Evolutionary conservation across 1,140 invertebrate species (phyloP), one percentile per base, ranked within the genome.

Genomic region (Bombus waltoni): DNA sequence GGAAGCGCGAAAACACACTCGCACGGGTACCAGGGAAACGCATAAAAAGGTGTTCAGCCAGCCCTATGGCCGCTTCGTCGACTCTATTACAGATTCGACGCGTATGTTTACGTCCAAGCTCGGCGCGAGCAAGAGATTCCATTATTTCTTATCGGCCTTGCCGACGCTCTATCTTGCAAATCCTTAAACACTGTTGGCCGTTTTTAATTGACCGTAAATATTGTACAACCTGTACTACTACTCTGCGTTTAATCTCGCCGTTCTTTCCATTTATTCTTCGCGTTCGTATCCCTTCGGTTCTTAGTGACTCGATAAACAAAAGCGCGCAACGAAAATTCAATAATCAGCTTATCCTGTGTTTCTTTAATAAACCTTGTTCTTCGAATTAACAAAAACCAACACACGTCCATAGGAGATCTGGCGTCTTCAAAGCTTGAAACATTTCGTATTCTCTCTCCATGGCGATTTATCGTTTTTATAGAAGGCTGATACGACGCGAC

Each of bases 1-100:
- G 68, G 59, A 75, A 83, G 25, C 72, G 42, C n/a, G 32, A 53
- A 35, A 74, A 40, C 44, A 38, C 32, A 32, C 59, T 65, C 11
- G 59, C 25, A 38, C 2, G 15, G 35, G 28, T 18, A 53, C 47
- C 22, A 18, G 6, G 65, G 11, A 25, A 68, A 80, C 22, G 47
- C 28, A 28, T 35, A 73, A 76, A 83, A 83, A 62, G 42, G 42
- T 22, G n/a, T 15, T 65, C 32, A 62, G 38, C 42, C 40, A 40
- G 40, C 40, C 40, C 70, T n/a, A 32, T 25, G 42, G 25, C 22
- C 78, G 68, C 42, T n/a, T 70, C 35, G n/a, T 47, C 44, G 18
- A 81, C 28, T 72, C 79, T 11, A 81, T 81, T 81, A 81, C 68
- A 59, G 68, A 81, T 81, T 81, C 66, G 79, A 81, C 79, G 71